A percentile compares a stretch with the other conserved stretches of the same genome.
These are phyloP conservation scores for Byasa hedistus DNA, from an alignment of 2,888 invertebrate genomes.

Conservation along the genomic window DNA sequence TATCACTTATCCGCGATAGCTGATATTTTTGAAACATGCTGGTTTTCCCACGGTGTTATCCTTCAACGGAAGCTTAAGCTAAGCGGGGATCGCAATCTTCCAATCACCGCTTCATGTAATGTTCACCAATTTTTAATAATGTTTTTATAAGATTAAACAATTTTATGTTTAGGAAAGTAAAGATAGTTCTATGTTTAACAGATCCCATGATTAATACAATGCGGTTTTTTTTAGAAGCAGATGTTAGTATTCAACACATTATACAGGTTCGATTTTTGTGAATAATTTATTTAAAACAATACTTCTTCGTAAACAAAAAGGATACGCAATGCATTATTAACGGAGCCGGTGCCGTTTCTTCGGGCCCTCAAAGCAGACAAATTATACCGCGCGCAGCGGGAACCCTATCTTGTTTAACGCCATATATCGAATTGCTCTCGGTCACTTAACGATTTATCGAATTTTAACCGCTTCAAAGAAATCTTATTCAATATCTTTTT, in stretches of 20 bases:
- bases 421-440: slow-evolving; percentile 60
- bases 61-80: no score
- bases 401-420: slow-evolving; percentile 51
- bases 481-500: slow-evolving; percentile 34
- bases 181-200: no score
- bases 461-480: slow-evolving; percentile 39
- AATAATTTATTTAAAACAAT: slow-evolving; percentile 17
- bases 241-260: not conserved
- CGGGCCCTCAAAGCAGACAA: slow-evolving; percentile 50
- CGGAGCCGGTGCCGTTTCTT: slow-evolving; percentile 32
- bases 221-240: not conserved
- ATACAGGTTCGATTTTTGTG: slow-evolving; percentile 8
- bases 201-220: not conserved
- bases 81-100: no score
- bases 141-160: no score
- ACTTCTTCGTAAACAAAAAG: slow-evolving; percentile 20
- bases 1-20: no score
- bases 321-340: slow-evolving; percentile 14
- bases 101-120: no score
- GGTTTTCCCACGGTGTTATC: no score
- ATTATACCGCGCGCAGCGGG: slow-evolving; percentile 66
- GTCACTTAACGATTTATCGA: slow-evolving; percentile 54
- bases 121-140: no score
- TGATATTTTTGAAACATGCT: no score
- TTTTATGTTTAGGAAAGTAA: no score